Evolutionary conservation across 2,888 invertebrate genomes (phyloP).

Genomic region (Fragum sueziense): DNA sequence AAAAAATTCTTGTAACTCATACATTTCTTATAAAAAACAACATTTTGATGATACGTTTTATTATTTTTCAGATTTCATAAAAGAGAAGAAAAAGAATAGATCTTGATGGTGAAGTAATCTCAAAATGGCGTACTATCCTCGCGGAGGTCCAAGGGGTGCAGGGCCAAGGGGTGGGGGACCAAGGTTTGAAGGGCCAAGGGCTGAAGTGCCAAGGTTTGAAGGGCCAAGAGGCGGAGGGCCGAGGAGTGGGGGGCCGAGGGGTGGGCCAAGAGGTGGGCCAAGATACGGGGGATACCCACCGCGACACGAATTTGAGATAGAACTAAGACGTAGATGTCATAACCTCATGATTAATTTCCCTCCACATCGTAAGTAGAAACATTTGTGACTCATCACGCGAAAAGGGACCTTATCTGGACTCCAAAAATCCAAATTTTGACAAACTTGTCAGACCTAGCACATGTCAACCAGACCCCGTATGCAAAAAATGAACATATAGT

Average conservation of each 20-base stretch:
- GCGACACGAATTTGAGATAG: neutral
- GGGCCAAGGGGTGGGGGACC: neutral
- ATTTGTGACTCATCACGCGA: too few relatives aligned
- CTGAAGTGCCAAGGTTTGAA: neutral
- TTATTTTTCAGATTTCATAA: too few relatives aligned
- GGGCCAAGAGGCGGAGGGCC: neutral
- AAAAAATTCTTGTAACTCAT: too few relatives aligned
- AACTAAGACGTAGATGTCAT: neutral
- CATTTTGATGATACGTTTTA: too few relatives aligned
- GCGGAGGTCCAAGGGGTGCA: neutral
- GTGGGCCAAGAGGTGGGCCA: neutral
- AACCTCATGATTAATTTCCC: neutral
- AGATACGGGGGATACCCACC: neutral
- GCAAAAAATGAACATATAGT: too few relatives aligned
- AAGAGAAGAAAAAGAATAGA: too few relatives aligned
- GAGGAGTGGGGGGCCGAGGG: neutral
- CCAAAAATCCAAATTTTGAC: too few relatives aligned
- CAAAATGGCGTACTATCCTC: neutral
- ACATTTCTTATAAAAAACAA: too few relatives aligned
- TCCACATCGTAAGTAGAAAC: conserved; percentile 4
- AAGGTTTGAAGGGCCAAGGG: neutral
- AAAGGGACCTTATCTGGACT: too few relatives aligned
- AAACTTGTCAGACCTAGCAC: too few relatives aligned
- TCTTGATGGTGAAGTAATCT: neutral
- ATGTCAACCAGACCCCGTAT: too few relatives aligned